Percentiles rank a stretch among this genome's conserved stretches.
Evolutionary conservation across 2,113 vertebrate genomes (phyloP).

Genomic region (Bombycilla garrulus): DNA sequence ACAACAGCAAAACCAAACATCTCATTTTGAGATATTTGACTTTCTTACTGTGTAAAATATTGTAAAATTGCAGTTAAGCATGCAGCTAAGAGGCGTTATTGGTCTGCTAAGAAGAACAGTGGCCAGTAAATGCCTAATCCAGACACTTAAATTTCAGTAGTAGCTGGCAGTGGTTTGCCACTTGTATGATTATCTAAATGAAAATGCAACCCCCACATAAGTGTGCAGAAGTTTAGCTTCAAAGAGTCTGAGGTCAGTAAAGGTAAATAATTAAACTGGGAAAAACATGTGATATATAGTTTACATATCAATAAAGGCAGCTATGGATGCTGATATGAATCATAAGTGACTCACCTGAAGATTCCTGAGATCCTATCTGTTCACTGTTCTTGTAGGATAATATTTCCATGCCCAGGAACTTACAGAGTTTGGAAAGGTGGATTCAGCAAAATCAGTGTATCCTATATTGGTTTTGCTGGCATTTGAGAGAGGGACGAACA

Average conservation of each 20-base stretch:
- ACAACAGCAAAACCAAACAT: not conserved
- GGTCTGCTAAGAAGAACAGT: not conserved
- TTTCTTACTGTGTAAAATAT: not conserved
- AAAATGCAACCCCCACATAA: not conserved
- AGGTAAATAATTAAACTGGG: not conserved
- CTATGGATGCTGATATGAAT: not conserved
- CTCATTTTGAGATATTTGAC: not conserved
- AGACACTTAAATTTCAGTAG: not conserved
- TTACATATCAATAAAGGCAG: not conserved
- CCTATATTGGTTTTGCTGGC: not conserved
- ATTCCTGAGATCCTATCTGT: not conserved
- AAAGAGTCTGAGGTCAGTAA: not conserved
- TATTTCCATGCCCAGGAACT: not conserved
- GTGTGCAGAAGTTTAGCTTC: not conserved
- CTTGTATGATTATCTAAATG: not conserved
- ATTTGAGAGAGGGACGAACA: not conserved
- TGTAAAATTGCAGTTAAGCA: not conserved
- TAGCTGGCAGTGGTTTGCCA: not conserved
- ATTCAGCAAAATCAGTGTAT: not conserved
- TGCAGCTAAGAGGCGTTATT: not conserved
- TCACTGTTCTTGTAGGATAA: not conserved
- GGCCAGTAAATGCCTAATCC: not conserved
- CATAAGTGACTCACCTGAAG: not conserved
- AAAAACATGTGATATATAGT: not conserved
- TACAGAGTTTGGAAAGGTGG: not conserved